These are phyloP conservation scores for Holothuria glaberrima DNA, from an alignment of 35 echinoderm and acorn worm genomes.

Conservation along the genomic window DNA sequence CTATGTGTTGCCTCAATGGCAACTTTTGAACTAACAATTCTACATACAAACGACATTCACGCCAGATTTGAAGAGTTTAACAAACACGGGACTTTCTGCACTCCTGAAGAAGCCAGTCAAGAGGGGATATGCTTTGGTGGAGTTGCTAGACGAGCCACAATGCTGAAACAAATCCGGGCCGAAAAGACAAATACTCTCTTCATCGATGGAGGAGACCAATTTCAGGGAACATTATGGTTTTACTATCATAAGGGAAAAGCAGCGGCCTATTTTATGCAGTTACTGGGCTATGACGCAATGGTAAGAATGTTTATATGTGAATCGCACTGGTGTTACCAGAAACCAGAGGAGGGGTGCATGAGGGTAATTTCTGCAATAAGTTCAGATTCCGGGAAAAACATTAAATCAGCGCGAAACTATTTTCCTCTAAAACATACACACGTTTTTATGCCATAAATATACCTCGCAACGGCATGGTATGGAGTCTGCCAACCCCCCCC, in stretches of 20 bases:
- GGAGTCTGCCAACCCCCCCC: too few relatives aligned
- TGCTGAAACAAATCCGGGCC: conserved; percentile 42
- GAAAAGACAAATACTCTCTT: conserved; percentile 39
- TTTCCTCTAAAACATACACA: too few relatives aligned
- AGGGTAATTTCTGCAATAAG: too few relatives aligned
- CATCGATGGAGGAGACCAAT: conserved; percentile 67
- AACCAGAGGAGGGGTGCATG: too few relatives aligned
- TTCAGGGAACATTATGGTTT: conserved; percentile 90
- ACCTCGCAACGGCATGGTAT: too few relatives aligned
- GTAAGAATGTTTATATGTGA: too few relatives aligned
- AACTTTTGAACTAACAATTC: background rate
- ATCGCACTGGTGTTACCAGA: too few relatives aligned
- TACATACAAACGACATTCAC: conserved; percentile 77
- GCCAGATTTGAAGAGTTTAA: conserved; percentile 34
- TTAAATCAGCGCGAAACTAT: too few relatives aligned
- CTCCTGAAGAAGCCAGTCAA: background rate
- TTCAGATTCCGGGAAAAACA: too few relatives aligned
- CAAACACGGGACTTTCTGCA: conserved; percentile 6
- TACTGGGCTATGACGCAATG: conserved; percentile 60
- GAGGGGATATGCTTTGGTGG: conserved; percentile 55
- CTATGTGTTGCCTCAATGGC: background rate
- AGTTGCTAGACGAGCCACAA: conserved; percentile 43
- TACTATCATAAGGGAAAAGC: conserved; percentile 65
- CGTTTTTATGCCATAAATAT: too few relatives aligned
- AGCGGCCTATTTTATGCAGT: conserved; percentile 60